These are phyloP conservation scores for Dolichotis patagonum DNA, from an alignment of 2,113 vertebrate species.

Conservation along the genomic window DNA sequence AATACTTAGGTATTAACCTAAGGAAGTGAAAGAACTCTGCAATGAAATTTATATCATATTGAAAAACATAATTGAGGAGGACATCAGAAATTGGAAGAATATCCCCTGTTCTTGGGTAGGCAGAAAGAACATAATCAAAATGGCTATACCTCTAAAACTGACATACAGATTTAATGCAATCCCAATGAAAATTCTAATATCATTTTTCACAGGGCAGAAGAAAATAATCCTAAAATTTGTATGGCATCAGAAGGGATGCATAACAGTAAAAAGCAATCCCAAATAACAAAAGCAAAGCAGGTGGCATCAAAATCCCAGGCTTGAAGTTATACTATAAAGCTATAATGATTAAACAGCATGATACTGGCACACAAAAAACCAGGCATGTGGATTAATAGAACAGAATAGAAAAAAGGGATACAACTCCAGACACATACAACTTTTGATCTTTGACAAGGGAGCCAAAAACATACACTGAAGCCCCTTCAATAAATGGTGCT, in stretches of 20 bases:
- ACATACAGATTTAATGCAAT: background rate
- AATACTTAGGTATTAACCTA: background rate
- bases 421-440: background rate
- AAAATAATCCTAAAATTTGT: background rate
- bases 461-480: background rate
- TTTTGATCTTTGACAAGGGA: background rate
- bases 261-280: background rate
- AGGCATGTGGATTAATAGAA: background rate
- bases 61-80: background rate
- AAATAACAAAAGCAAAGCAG: background rate
- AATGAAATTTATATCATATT: background rate
- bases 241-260: background rate
- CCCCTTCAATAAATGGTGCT: background rate
- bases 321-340: background rate
- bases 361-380: background rate
- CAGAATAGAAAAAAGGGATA: background rate
- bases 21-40: background rate
- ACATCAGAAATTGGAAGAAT: background rate
- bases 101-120: background rate
- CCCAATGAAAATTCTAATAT: background rate
- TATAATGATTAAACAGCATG: background rate
- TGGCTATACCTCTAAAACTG: background rate
- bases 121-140: background rate
- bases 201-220: background rate
- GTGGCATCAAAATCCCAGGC: background rate